Conservation (phyloP, 2,113 vertebrate species). For the Phasianus colchicus region DNA sequence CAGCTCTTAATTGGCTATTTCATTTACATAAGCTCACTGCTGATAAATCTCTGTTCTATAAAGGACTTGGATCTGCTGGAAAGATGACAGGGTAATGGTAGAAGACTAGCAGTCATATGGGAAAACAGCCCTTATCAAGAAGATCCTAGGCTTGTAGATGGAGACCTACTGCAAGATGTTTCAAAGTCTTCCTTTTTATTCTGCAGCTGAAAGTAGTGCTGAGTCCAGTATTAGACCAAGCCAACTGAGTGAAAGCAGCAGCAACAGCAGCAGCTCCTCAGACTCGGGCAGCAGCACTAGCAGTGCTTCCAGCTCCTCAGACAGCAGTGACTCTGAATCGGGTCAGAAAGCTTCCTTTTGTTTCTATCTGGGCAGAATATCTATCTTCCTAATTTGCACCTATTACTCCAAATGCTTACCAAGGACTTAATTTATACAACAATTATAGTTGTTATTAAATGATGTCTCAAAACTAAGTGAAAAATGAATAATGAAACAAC, state of each 20-base stretch:
- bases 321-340: constrained; percentile 86
- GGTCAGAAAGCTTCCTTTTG: constrained; percentile 79
- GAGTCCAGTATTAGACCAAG: constrained; percentile 37
- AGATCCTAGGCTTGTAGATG: not conserved
- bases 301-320: constrained; percentile 80
- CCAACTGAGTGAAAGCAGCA: constrained; percentile 82
- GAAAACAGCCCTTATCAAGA: not conserved
- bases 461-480: not conserved
- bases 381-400: not conserved
- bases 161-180: not conserved
- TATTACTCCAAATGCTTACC: not conserved
- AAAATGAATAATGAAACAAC: not conserved
- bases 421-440: not conserved
- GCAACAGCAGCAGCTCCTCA: constrained; percentile 70
- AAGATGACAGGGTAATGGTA: not conserved
- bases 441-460: not conserved
- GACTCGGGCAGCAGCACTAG: constrained; percentile 70
- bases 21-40: not conserved
- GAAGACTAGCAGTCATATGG: not conserved
- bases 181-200: not conserved
- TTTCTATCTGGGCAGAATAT: not conserved
- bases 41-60: not conserved
- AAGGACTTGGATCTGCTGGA: not conserved
- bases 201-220: constrained; percentile 63
- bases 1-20: not conserved